Conservation (phyloP, 2,888 invertebrate genomes). For the Ypsolopha sequella region DNA sequence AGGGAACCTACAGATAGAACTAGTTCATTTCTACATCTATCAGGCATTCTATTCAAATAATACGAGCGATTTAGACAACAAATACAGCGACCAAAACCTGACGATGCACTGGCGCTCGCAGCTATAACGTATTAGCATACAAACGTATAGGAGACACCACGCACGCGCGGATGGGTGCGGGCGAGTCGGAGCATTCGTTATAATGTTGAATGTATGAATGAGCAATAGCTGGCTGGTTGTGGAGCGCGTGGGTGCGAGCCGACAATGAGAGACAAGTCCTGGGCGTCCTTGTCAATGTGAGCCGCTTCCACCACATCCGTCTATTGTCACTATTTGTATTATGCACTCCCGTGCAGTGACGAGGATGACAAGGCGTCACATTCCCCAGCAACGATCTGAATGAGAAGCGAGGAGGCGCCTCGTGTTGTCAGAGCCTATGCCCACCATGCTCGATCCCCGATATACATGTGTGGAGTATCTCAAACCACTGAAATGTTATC, state of each 20-base stretch:
- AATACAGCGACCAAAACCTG: constrained; percentile 56
- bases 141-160: constrained; percentile 55
- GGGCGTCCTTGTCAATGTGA: constrained; percentile 71
- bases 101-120: constrained; percentile 61
- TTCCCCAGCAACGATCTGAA: constrained; percentile 12
- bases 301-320: constrained; percentile 70
- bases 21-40: constrained; percentile 65
- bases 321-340: constrained; percentile 66
- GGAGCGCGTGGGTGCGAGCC: constrained; percentile 60
- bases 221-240: constrained; percentile 54
- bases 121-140: constrained; percentile 54
- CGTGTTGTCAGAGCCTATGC: background rate
- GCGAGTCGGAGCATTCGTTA: constrained; percentile 58
- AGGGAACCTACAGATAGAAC: constrained; percentile 44
- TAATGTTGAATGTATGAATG: constrained; percentile 71
- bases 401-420: background rate
- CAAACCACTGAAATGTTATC: background rate
- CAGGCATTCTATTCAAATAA: constrained; percentile 69
- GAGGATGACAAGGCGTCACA: constrained; percentile 35
- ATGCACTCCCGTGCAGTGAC: constrained; percentile 55
- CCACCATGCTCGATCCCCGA: background rate
- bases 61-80: constrained; percentile 65
- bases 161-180: constrained; percentile 58
- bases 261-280: constrained; percentile 65
- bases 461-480: too few relatives aligned